Evolutionary conservation across 2,797 vertebrate species (phyloP), one percentile per base, ranked within the genome.

Genomic region (Danio choprae): DNA sequence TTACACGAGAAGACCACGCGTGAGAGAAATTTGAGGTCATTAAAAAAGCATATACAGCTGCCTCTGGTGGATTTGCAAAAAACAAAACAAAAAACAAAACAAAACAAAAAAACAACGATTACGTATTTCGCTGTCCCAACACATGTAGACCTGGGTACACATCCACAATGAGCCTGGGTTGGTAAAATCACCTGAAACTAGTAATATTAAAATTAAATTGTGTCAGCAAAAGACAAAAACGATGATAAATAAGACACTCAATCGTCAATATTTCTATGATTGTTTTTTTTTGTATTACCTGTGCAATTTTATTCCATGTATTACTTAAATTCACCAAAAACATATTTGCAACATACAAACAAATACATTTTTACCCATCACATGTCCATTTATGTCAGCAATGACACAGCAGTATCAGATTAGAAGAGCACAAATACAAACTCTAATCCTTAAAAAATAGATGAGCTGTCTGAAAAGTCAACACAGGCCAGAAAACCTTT

Each of bases 401-500:
- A 75, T 3, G 48, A 18, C 67, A 67, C 22, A 60, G 18, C 36
- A 60, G 43, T 11, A 15, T 48, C 48, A 51, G 38, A n/a, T 15
- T 58, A 55, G 46, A 63, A 62, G 5, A 41, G 51, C 3, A 43
- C 69, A 78, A 43, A 46, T 36, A 78, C 11, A 68, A 65, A 38
- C 18, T 18, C 20, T 74, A 78, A 84, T 84, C 55, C 46, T 55
- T 74, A 70, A 81, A 81, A 36, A 74, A 1, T 38, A 62, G 29
- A 70, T 46, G 59, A 58, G 41, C 74, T 51, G 74, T 64, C 55
- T 77, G 62, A 68, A 59, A 59, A 70, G 48, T 56, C 55, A 55
- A 69, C 10, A 40, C 16, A n/a, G 68, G 36, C 38, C 51, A 58
- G 18, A 81, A 74, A 81, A 51, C 63, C 46, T 51, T 44, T 55